These are phyloP conservation scores for Polypedilum pembai DNA, from an alignment of 1,140 invertebrate species.

Conservation along the genomic window DNA sequence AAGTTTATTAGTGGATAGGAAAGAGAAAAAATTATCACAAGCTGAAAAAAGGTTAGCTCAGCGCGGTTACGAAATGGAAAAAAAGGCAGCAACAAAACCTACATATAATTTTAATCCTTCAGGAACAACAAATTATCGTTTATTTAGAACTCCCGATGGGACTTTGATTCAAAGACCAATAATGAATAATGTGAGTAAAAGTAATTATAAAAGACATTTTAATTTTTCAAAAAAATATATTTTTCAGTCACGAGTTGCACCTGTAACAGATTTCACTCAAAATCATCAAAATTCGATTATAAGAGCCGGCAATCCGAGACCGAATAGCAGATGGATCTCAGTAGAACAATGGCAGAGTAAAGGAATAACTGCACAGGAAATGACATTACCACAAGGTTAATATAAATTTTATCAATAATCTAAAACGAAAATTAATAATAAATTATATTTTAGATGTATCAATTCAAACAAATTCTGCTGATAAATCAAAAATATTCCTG, in stretches of 20 bases:
- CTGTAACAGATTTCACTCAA: constrained; percentile 43
- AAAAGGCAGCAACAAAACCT: constrained; percentile 67
- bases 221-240: neutral
- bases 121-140: constrained; percentile 44
- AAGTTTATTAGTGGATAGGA: constrained; percentile 87
- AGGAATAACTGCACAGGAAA: constrained; percentile 90
- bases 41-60: constrained; percentile 91
- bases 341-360: constrained; percentile 82
- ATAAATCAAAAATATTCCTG: constrained; percentile 75
- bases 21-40: constrained; percentile 91
- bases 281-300: constrained; percentile 40
- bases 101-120: constrained; percentile 33
- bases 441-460: constrained; percentile 66
- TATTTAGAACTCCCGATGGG: constrained; percentile 52
- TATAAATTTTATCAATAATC: too few species aligned
- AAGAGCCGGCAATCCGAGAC: constrained; percentile 44
- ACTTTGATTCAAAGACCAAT: constrained; percentile 49
- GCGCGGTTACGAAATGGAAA: constrained; percentile 88
- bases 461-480: constrained; percentile 84
- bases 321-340: constrained; percentile 69
- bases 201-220: neutral
- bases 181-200: constrained; percentile 47
- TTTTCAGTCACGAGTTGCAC: constrained; percentile 34
- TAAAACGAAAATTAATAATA: neutral
- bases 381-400: constrained; percentile 81